These are phyloP conservation scores for Phalacrocorax aristotelis DNA, from an alignment of 2,113 vertebrate genomes.

Conservation along the genomic window DNA sequence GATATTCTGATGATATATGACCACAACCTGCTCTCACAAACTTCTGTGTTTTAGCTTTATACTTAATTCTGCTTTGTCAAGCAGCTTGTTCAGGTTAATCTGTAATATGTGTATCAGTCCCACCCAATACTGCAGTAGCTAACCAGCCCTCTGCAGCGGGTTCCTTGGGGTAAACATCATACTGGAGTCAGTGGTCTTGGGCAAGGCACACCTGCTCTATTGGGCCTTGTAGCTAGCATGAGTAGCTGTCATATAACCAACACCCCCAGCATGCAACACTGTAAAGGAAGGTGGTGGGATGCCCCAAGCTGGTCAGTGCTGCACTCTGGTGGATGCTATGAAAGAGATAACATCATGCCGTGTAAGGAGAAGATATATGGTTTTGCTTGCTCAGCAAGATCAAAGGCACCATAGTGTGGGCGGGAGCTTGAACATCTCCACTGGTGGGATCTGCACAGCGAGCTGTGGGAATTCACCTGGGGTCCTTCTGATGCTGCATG, in stretches of 20 bases:
- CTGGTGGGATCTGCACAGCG: neutral
- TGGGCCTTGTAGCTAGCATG: neutral
- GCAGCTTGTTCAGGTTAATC: neutral
- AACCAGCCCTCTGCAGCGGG: neutral
- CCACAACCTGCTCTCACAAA: neutral
- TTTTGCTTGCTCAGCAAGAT: neutral
- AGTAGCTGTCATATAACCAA: neutral
- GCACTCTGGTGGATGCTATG: neutral
- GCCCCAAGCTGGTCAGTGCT: neutral
- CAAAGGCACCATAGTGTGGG: neutral
- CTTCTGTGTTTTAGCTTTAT: neutral
- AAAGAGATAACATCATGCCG: neutral
- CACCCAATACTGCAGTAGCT: neutral
- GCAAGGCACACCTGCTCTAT: neutral
- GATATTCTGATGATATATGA: neutral
- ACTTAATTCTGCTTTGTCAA: neutral
- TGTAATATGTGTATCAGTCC: neutral
- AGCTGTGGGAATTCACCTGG: neutral
- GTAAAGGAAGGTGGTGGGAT: neutral
- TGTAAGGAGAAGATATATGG: neutral
- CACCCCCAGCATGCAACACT: rapidly evolving
- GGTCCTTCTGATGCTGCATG: rapidly evolving
- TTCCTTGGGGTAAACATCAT: neutral
- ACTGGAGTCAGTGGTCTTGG: neutral
- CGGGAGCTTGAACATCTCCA: neutral